phyloP scores from a whole-genome alignment of 2,888 invertebrate species.

The Caradrina kadenii region DNA sequence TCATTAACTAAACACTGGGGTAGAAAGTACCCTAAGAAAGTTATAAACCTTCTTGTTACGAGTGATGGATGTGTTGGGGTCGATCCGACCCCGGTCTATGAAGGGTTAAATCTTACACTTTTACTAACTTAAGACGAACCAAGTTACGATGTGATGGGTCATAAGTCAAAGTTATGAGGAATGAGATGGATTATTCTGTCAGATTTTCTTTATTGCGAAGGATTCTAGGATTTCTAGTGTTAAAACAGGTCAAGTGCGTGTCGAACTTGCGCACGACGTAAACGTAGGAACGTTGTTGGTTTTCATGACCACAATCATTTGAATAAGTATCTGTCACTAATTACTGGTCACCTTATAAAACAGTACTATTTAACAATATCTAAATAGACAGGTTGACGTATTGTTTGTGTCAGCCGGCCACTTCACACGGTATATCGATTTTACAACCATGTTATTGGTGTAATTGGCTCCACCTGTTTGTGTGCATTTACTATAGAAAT shows the following conservation, averaged over 20 bases:
- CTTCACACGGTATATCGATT: conserved; percentile 52
- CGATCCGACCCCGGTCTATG: conserved; percentile 2
- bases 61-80: conserved; percentile 49
- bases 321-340: no score
- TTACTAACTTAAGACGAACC: conserved; percentile 40
- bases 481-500: conserved; percentile 25
- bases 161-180: conserved; percentile 24
- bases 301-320: no score
- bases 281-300: no score
- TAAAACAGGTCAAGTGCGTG: no score
- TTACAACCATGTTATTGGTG: conserved; percentile 13
- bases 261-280: no score
- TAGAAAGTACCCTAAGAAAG: conserved; percentile 38
- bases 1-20: conserved; percentile 29
- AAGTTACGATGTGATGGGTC: conserved; percentile 14
- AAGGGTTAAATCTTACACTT: conserved; percentile 39
- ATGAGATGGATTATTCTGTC: conserved; percentile 13
- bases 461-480: conserved; percentile 33
- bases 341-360: neutral
- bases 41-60: conserved; percentile 34
- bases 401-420: conserved; percentile 2
- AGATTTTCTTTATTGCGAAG: conserved; percentile 7
- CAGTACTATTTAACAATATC: neutral
- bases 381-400: neutral
- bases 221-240: conserved; percentile 3